phyloP scores from a whole-genome alignment of 1,140 invertebrate species.

The Bombyx mandarina region DNA sequence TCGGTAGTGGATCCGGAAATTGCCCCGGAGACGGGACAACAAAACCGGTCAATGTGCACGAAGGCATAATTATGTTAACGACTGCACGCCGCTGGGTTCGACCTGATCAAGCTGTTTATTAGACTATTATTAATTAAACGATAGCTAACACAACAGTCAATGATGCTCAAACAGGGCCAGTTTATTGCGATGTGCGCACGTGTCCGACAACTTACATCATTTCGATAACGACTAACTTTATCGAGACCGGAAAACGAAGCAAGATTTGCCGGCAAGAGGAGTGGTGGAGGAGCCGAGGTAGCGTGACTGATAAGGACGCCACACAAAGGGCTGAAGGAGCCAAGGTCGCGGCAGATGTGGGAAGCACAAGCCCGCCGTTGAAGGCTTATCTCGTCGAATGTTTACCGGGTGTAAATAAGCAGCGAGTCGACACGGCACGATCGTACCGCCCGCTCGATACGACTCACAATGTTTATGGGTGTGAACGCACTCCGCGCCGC shows the following conservation, averaged over 20 bases:
- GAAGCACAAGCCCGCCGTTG: constrained; percentile 59
- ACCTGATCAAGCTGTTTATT: constrained; percentile 6
- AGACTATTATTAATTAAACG: constrained; percentile 20
- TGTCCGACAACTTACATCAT: too few species aligned
- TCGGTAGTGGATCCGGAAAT: constrained; percentile 10
- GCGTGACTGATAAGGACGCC: constrained; percentile 60
- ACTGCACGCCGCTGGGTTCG: constrained; percentile 7
- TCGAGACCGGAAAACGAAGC: constrained; percentile 57
- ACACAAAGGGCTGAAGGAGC: constrained; percentile 52
- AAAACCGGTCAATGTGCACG: constrained; percentile 38
- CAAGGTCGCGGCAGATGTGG: constrained; percentile 66
- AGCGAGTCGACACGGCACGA: constrained; percentile 28
- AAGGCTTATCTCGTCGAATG: constrained; percentile 51
- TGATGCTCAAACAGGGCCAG: constrained; percentile 23
- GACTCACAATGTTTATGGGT: constrained; percentile 39
- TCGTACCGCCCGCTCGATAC: constrained; percentile 23
- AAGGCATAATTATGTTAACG: constrained; percentile 54
- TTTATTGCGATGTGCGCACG: constrained; percentile 1
- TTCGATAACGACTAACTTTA: constrained; percentile 17
- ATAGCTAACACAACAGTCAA: constrained; percentile 26
- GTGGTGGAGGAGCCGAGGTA: constrained; percentile 31
- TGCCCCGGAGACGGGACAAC: constrained; percentile 12
- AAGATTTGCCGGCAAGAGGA: constrained; percentile 45
- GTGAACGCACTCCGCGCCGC: constrained; percentile 42
- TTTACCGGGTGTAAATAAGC: constrained; percentile 57